Evolutionary conservation across 2,113 vertebrate species (phyloP).

Genomic region (Dromas ardeola): DNA sequence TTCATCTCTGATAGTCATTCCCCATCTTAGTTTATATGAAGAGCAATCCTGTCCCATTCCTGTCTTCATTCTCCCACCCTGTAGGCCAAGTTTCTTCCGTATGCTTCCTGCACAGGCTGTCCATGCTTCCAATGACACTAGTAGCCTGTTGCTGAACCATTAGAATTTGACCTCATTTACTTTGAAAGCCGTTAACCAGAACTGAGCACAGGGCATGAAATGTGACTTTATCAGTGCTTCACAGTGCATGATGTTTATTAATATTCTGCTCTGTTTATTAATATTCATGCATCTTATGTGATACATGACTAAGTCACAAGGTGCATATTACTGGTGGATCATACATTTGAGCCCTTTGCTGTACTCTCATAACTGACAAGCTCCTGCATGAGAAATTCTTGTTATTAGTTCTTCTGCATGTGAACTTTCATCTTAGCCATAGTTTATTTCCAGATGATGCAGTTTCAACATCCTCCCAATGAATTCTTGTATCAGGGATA

Average conservation of each 20-base stretch:
- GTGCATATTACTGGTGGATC: background rate
- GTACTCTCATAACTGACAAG: background rate
- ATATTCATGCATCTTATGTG: background rate
- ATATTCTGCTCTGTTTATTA: background rate
- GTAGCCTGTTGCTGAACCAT: background rate
- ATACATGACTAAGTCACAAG: background rate
- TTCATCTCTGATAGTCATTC: fast-evolving
- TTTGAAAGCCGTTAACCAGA: background rate
- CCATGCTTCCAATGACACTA: background rate
- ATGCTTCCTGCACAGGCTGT: background rate
- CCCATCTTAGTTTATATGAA: background rate
- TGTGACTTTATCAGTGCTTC: background rate
- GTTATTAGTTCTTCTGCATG: background rate
- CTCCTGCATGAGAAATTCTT: background rate
- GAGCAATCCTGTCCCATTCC: background rate
- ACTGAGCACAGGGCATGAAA: background rate
- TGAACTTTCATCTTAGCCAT: background rate
- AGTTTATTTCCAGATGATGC: background rate
- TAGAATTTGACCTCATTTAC: background rate
- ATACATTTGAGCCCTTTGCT: background rate
- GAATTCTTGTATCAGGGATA: background rate
- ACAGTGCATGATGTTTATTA: background rate
- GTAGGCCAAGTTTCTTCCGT: background rate
- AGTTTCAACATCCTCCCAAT: background rate
- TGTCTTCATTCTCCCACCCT: background rate